These are phyloP conservation scores for Narcine bancroftii DNA, from an alignment of 2,113 vertebrate genomes.

Conservation along the genomic window DNA sequence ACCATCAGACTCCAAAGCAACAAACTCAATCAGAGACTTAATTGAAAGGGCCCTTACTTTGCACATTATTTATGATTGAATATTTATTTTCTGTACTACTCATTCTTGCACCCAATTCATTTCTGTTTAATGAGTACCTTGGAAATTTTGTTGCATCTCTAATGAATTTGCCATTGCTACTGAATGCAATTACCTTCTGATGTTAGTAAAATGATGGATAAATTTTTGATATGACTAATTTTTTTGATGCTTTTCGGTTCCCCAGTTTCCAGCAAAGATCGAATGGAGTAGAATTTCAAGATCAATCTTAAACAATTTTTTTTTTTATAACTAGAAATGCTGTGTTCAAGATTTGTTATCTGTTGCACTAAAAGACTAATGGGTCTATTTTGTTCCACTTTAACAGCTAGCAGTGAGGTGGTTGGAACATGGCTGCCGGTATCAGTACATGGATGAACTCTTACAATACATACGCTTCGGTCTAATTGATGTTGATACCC, in stretches of 20 bases:
- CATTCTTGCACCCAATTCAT: too few species aligned
- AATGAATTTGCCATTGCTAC: background rate
- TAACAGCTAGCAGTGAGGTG: constrained; percentile 82
- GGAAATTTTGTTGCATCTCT: too few species aligned
- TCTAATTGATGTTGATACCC: constrained; percentile 79
- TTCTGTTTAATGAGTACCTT: too few species aligned
- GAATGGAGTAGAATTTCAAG: background rate
- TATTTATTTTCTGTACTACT: too few species aligned
- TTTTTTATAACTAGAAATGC: background rate
- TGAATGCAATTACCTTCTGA: background rate
- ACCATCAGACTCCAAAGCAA: too few species aligned
- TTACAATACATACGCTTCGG: constrained; percentile 86
- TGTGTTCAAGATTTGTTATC: background rate
- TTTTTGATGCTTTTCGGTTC: background rate
- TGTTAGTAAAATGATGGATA: background rate
- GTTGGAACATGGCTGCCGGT: constrained; percentile 83
- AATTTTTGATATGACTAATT: background rate
- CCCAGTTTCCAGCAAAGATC: background rate
- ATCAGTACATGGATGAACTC: constrained; percentile 82
- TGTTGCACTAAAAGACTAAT: constrained; percentile 7
- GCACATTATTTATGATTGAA: too few species aligned
- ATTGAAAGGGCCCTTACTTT: too few species aligned
- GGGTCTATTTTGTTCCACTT: constrained; percentile 38
- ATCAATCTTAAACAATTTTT: background rate
- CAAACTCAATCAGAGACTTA: too few species aligned